These are phyloP conservation scores for Rhabditophanes sp. DNA, from an alignment of 2,888 invertebrate genomes.

Conservation along the genomic window DNA sequence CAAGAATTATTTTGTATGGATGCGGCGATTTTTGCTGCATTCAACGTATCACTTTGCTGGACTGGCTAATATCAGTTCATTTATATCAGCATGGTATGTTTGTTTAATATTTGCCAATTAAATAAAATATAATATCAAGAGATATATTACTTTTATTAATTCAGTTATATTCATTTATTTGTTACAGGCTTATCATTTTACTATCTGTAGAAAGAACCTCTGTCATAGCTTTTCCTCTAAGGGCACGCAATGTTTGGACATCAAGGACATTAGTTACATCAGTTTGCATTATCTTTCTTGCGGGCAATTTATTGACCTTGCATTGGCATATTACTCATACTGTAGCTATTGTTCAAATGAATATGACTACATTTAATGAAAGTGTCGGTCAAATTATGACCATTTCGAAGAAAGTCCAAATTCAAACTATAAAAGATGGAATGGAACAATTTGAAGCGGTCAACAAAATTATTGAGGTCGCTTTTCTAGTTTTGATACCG, in stretches of 20 bases:
- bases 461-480: slow-evolving; percentile 9
- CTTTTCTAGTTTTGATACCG: slow-evolving; percentile 18
- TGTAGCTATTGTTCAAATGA: slow-evolving; percentile 7
- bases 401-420: slow-evolving; percentile 1
- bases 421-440: background rate
- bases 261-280: slow-evolving; percentile 9
- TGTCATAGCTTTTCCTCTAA: slow-evolving; percentile 14
- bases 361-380: slow-evolving; percentile 7
- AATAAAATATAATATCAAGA: background rate
- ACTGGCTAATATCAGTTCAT: slow-evolving; percentile 15
- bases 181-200: slow-evolving; percentile 16
- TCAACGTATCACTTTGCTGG: slow-evolving; percentile 13
- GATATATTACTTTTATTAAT: background rate
- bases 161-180: background rate
- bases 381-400: background rate
- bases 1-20: slow-evolving; percentile 7
- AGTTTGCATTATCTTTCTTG: slow-evolving; percentile 9
- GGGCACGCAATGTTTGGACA: slow-evolving; percentile 14
- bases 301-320: slow-evolving; percentile 5
- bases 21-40: slow-evolving; percentile 8
- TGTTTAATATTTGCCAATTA: slow-evolving; percentile 1
- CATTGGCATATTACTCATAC: slow-evolving; percentile 15
- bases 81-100: slow-evolving; percentile 17
- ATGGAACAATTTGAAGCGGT: slow-evolving; percentile 13
- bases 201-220: slow-evolving; percentile 15